Conservation (phyloP, 1,140 invertebrate species). For the Ceratoteleas bidentatus region DNA sequence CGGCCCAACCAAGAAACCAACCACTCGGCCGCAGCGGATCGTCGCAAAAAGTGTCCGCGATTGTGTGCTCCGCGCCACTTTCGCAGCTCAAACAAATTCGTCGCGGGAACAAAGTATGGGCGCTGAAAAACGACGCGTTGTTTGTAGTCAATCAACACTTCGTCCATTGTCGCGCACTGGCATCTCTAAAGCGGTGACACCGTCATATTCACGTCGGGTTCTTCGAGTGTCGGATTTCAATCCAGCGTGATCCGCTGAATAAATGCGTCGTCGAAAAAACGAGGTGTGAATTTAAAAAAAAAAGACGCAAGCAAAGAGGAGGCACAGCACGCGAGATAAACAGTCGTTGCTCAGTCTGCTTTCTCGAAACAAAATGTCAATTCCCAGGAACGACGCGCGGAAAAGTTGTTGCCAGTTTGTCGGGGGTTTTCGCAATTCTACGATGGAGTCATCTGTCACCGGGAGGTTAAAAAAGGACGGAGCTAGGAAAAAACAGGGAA, state of each 20-base stretch:
- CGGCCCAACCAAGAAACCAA: slow-evolving; percentile 10
- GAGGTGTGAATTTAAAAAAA: slow-evolving; percentile 72
- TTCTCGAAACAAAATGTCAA: too few species aligned
- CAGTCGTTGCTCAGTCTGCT: too few species aligned
- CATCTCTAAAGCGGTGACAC: slow-evolving; percentile 74
- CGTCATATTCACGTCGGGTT: slow-evolving; percentile 79
- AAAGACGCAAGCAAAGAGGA: too few species aligned
- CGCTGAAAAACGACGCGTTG: slow-evolving; percentile 71
- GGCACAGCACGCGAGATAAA: too few species aligned
- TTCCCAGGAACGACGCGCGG: too few species aligned
- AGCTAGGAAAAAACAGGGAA: too few species aligned
- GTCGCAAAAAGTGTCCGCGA: slow-evolving; percentile 43
- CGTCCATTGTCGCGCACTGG: slow-evolving; percentile 72
- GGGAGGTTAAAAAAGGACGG: slow-evolving; percentile 4
- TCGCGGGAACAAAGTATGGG: slow-evolving; percentile 52
- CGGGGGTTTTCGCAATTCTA: not conserved
- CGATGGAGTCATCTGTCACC: slow-evolving; percentile 50
- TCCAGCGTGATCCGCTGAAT: slow-evolving; percentile 70
- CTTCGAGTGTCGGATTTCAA: slow-evolving; percentile 74
- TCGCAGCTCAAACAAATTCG: slow-evolving; percentile 60
- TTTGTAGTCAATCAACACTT: slow-evolving; percentile 81
- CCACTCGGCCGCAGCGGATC: slow-evolving; percentile 7
- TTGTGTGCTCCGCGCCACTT: slow-evolving; percentile 50
- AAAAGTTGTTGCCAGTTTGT: too few species aligned
- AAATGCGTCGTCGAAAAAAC: slow-evolving; percentile 62